These are phyloP conservation scores for Engystomops pustulosus DNA, from an alignment of 2,113 vertebrate genomes.

Conservation along the genomic window DNA sequence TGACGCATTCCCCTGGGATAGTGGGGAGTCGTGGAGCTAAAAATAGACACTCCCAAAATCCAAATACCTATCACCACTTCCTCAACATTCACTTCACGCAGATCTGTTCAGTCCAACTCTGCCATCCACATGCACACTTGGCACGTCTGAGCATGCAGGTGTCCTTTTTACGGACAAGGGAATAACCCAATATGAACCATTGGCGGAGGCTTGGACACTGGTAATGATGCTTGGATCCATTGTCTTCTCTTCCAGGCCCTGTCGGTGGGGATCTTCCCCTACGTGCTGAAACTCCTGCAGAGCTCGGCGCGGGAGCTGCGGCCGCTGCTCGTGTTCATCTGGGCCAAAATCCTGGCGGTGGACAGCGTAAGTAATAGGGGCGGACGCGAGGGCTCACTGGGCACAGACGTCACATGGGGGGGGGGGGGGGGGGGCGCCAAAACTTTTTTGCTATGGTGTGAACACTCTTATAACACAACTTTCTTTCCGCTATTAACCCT, in stretches of 20 bases:
- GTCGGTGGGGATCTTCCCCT: constrained; percentile 97
- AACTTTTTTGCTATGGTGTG: too few species aligned
- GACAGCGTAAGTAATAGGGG: constrained; percentile 90
- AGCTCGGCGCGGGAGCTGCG: constrained; percentile 95
- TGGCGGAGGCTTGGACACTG: too few species aligned
- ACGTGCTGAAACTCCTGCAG: constrained; percentile 95
- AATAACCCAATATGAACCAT: too few species aligned
- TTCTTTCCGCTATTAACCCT: constrained; percentile 32
- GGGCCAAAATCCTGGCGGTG: constrained; percentile 98
- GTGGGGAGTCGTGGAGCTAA: not conserved
- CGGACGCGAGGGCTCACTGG: not conserved
- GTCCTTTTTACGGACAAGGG: too few species aligned
- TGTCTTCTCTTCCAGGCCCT: constrained; percentile 78
- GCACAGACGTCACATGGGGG: not conserved
- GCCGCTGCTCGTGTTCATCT: constrained; percentile 97
- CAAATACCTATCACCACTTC: too few species aligned
- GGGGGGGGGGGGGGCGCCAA: too few species aligned
- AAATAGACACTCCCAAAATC: not conserved
- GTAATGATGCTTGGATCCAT: accelerated
- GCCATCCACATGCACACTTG: too few species aligned
- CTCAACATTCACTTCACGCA: too few species aligned
- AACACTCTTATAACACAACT: not conserved
- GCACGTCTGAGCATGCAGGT: too few species aligned
- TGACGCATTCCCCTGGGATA: not conserved
- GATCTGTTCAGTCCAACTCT: too few species aligned